phyloP scores from a whole-genome alignment of 2,113 vertebrate genomes.

The Athene noctua region DNA sequence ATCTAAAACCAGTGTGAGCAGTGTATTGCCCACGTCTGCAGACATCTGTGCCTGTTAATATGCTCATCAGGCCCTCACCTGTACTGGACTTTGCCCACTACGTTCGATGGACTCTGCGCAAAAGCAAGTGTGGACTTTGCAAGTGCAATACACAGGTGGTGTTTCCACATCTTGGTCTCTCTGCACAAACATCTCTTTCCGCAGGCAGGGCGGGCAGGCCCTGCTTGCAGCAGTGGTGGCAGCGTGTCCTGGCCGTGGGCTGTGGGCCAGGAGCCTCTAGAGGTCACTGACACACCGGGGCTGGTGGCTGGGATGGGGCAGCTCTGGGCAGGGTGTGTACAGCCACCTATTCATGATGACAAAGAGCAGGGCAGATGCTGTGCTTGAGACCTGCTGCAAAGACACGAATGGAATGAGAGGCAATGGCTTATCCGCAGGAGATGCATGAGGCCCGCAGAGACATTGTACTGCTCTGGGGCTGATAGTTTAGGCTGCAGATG shows the following conservation, averaged over 20 bases:
- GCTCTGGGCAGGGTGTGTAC: background rate
- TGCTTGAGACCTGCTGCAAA: background rate
- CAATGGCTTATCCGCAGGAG: background rate
- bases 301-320: accelerated
- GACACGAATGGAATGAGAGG: accelerated
- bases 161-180: accelerated
- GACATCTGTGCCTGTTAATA: background rate
- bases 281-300: constrained; percentile 48
- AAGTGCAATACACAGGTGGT: accelerated
- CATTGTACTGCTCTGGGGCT: accelerated
- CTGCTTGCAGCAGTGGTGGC: background rate
- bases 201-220: background rate
- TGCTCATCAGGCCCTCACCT: accelerated
- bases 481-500: background rate
- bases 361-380: too few species aligned
- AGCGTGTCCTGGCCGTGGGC: accelerated
- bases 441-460: accelerated
- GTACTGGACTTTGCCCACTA: accelerated
- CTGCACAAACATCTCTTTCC: background rate
- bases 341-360: background rate
- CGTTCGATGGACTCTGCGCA: accelerated
- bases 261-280: constrained; percentile 43
- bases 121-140: background rate
- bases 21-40: background rate
- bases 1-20: background rate